phyloP scores from a whole-genome alignment of 37 sponge, comb jelly and placozoan species.

The Halichondria panicea region DNA sequence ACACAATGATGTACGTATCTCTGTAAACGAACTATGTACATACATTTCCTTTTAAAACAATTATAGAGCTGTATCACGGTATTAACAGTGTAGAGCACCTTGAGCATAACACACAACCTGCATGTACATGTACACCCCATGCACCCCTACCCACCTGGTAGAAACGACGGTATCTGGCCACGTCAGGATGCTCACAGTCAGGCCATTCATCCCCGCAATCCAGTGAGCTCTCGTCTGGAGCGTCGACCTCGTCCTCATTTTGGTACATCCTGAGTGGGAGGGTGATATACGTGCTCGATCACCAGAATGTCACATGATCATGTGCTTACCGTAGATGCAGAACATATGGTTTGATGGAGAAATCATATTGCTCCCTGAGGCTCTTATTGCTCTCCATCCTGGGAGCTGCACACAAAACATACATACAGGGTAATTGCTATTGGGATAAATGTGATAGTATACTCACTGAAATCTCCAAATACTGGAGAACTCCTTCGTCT shows the following conservation, averaged over 20 bases:
- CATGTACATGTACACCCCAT: too few relatives aligned
- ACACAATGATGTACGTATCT: too few relatives aligned
- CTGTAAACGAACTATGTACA: too few relatives aligned
- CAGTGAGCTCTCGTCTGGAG: slow-evolving; percentile 3
- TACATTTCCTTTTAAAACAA: too few relatives aligned
- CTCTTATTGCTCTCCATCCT: slow-evolving; percentile 19
- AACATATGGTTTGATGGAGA: slow-evolving; percentile 54
- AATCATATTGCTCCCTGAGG: slow-evolving; percentile 53
- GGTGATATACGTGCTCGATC: not conserved
- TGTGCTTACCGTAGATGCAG: slow-evolving; percentile 56
- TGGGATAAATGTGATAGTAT: too few relatives aligned
- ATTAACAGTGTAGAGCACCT: too few relatives aligned
- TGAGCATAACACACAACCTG: too few relatives aligned
- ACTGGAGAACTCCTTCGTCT: too few relatives aligned
- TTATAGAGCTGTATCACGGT: too few relatives aligned
- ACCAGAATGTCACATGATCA: not conserved
- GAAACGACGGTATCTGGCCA: slow-evolving; percentile 52
- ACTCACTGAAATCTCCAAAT: too few relatives aligned
- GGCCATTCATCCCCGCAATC: slow-evolving; percentile 75
- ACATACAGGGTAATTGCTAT: too few relatives aligned
- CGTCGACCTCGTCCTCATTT: slow-evolving; percentile 48
- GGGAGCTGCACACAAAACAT: slow-evolving; percentile 34
- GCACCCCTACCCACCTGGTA: slow-evolving; percentile 44
- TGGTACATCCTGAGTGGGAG: slow-evolving; percentile 11
- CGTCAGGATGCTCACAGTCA: slow-evolving; percentile 26